phyloP scores from a whole-genome alignment of 2,113 vertebrate genomes.

The Pleuronectes platessa region DNA sequence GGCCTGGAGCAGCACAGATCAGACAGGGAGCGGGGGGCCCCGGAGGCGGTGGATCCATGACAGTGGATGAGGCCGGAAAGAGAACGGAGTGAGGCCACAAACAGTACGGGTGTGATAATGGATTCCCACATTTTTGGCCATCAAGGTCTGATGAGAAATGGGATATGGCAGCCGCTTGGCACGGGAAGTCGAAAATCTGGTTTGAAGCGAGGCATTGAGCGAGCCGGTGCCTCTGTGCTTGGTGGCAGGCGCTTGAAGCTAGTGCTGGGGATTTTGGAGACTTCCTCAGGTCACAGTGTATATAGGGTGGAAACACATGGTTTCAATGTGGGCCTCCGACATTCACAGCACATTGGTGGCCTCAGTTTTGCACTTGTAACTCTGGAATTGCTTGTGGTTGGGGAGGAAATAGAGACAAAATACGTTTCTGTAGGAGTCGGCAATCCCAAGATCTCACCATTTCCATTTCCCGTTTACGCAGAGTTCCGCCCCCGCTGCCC shows the following conservation, averaged over 20 bases:
- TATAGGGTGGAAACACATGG: constrained; percentile 67
- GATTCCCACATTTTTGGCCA: constrained; percentile 72
- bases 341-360: constrained; percentile 8
- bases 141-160: constrained; percentile 67
- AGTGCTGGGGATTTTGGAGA: constrained; percentile 56
- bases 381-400: constrained; percentile 55
- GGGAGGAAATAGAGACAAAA: constrained; percentile 33
- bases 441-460: constrained; percentile 44
- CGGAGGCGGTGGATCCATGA: constrained; percentile 41
- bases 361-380: constrained; percentile 26
- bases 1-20: constrained; percentile 5
- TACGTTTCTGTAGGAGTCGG: constrained; percentile 11
- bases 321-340: constrained; percentile 39
- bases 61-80: constrained; percentile 20
- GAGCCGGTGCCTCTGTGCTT: constrained; percentile 34
- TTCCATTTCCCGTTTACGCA: neutral
- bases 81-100: constrained; percentile 44
- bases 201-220: constrained; percentile 51
- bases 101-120: constrained; percentile 63
- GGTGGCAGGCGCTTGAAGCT: constrained; percentile 53
- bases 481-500: neutral
- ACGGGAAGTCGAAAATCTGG: constrained; percentile 56
- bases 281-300: constrained; percentile 33
- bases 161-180: constrained; percentile 73
- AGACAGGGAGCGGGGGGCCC: constrained; percentile 39